Evolutionary conservation across 2,888 invertebrate species (phyloP).

Genomic region (Celastrina argiolus): DNA sequence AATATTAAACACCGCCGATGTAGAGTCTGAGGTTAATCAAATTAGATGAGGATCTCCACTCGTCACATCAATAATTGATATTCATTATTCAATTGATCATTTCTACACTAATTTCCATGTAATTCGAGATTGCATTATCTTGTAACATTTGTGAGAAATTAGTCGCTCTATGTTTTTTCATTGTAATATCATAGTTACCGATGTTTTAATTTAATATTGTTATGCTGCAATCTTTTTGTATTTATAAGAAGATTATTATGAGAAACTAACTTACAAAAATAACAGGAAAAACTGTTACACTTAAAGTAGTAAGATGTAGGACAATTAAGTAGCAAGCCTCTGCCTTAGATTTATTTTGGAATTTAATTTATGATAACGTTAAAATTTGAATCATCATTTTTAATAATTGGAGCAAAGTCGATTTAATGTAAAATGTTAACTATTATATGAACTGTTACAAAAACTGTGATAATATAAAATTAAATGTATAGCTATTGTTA

Average conservation of each 20-base stretch:
- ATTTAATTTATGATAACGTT: no score
- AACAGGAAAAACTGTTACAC: no score
- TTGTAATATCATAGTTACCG: background rate
- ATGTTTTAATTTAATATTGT: background rate
- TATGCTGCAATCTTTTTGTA: no score
- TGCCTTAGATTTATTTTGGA: no score
- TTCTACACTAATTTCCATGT: background rate
- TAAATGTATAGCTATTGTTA: background rate
- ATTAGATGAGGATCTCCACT: slow-evolving; percentile 8
- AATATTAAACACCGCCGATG: background rate
- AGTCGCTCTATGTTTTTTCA: background rate
- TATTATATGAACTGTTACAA: background rate
- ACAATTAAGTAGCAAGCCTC: no score
- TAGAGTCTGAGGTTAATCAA: slow-evolving; percentile 15
- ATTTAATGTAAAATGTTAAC: background rate
- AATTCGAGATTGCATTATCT: background rate
- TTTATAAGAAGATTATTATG: no score
- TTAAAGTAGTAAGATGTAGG: no score
- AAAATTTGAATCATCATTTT: no score
- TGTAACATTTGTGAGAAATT: background rate
- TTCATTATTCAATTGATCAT: background rate
- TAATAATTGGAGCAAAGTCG: background rate
- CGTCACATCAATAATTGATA: background rate
- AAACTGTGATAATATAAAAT: background rate
- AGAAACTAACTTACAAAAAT: no score